Base-by-base conservation (phyloP, 2,113 vertebrate species). In the Oreochromis spilurus region DNA sequence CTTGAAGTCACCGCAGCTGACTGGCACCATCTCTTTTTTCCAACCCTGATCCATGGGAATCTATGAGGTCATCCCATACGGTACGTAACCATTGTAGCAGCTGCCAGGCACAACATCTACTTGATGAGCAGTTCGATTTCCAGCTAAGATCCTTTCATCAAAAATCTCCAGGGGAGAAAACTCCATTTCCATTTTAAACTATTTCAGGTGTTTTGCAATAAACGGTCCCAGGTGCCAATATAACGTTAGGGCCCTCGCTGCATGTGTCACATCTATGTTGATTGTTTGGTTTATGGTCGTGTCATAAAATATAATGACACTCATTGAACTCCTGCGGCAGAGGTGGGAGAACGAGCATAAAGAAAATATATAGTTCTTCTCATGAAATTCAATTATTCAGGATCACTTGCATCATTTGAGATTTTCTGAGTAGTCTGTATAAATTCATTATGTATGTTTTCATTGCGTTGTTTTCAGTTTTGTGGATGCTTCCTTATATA, bases 141-240 rank as follows among this genome's bases (percentile, higher is more conserved):
- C 93, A 93, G 88, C 94, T 87, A 81, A 83, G 87, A 83, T 77
- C 53, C 57, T 88, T 90, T 95, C 91, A 95, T 95, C 88, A 93
- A 85, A 93, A 95, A 92, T 93, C 92, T 95, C 88, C 84, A 85
- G 88, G 92, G 93, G 92, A 91, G 87, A 87, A 87, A 92, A 92
- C 92, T 93, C 93, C 94, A 95, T 95, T 94, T 95, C 88, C 88
- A 92, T 95, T 94, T 91, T 84, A 83, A 92, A 93, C 82, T 86
- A 90, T 92, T 91, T 84, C 90, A 95, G 90, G 91, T 87, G 87
- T 89, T 85, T 87, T 87, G 89, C 91, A 92, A 90, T 93, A 92
- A 94, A 93, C 6, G 48, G 82, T 38, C 84, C 79, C 86, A 89
- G 90, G 87, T 80, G 81, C 67, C 50, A 45, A 57, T 75, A 48